Conservation (phyloP, 2,797 vertebrate species). For the Acanthis flammea region DNA sequence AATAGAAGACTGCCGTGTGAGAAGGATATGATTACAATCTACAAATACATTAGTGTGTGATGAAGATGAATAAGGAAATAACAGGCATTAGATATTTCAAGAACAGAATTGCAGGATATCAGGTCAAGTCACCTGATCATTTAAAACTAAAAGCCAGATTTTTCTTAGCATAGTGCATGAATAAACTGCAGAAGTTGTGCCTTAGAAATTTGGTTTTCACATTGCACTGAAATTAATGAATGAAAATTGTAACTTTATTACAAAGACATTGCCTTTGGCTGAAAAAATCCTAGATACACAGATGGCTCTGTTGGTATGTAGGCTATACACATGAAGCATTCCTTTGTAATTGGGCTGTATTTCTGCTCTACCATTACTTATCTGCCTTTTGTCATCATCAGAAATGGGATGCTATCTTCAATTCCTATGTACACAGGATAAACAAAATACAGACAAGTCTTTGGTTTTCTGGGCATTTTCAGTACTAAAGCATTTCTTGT, state of each 20-base stretch:
- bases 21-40: background rate
- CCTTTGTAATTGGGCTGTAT: background rate
- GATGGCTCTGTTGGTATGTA: background rate
- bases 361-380: background rate
- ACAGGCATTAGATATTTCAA: background rate
- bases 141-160: background rate
- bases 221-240: background rate
- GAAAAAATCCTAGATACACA: background rate
- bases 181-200: background rate
- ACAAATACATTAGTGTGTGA: background rate
- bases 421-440: background rate
- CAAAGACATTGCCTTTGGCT: background rate
- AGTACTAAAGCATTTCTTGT: background rate
- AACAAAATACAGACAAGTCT: background rate
- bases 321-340: background rate
- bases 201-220: background rate
- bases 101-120: background rate
- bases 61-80: background rate
- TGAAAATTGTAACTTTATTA: background rate
- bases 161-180: background rate
- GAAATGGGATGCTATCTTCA: background rate
- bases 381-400: background rate
- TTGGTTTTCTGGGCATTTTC: background rate
- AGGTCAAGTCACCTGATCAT: background rate
- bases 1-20: background rate